Conservation (phyloP, 2,113 vertebrate genomes). For the Solenodon paradoxus region DNA sequence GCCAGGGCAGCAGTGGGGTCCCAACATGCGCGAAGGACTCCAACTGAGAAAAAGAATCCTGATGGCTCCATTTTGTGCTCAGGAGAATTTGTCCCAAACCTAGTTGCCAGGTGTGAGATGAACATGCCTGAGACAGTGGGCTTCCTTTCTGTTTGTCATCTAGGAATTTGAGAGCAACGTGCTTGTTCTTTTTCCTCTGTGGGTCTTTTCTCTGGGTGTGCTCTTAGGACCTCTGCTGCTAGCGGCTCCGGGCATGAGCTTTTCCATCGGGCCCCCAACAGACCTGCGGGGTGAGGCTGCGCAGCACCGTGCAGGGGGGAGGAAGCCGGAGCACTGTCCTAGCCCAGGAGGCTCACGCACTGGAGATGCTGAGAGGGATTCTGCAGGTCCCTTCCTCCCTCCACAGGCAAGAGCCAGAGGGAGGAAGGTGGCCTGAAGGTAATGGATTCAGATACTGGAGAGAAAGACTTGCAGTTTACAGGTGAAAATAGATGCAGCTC, state of each 20-base stretch:
- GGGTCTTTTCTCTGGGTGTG: background rate
- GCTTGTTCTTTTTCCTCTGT: background rate
- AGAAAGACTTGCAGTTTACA: background rate
- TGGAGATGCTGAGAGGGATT: fast-evolving
- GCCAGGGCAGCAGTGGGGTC: too few relatives aligned
- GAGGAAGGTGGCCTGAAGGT: background rate
- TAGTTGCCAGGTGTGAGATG: background rate
- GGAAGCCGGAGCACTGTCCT: too few relatives aligned
- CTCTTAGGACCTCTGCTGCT: background rate
- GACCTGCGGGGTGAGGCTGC: too few relatives aligned
- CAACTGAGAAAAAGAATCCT: background rate
- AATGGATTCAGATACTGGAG: background rate
- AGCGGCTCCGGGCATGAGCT: too few relatives aligned
- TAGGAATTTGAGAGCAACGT: background rate
- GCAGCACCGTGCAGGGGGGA: too few relatives aligned
- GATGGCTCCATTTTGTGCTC: background rate
- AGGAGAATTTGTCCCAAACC: background rate
- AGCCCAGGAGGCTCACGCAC: background rate
- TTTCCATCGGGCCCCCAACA: too few relatives aligned
- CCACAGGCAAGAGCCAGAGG: background rate
- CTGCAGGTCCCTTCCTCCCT: background rate
- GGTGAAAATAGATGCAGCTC: background rate
- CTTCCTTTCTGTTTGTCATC: background rate
- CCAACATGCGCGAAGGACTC: too few relatives aligned
- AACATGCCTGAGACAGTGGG: background rate